A percentile compares a stretch with the other conserved stretches of the same genome.
Evolutionary conservation across 1,140 invertebrate genomes (phyloP).

Genomic region (Mamestra configurata): DNA sequence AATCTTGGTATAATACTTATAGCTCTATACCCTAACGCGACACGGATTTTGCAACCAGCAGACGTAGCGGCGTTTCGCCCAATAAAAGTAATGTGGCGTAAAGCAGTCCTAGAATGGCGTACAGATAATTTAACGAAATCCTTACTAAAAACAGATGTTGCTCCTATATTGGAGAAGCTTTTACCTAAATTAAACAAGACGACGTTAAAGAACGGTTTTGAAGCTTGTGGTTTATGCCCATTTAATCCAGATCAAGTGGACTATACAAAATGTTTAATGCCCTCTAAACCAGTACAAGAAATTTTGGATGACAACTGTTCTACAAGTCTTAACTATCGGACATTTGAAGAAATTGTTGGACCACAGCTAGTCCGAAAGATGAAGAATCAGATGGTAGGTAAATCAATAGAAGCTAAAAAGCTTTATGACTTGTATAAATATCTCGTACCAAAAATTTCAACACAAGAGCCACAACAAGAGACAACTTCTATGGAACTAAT

Average conservation of each 20-base stretch:
- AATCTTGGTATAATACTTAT: slow-evolving; percentile 66
- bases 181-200: slow-evolving; percentile 19
- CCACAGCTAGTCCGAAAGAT: slow-evolving; percentile 32
- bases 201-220: slow-evolving; percentile 49
- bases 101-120: slow-evolving; percentile 60
- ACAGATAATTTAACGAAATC: slow-evolving; percentile 40
- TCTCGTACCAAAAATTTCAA: slow-evolving; percentile 41
- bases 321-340: slow-evolving; percentile 35
- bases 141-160: slow-evolving; percentile 58
- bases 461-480: background rate
- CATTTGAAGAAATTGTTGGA: slow-evolving; percentile 47
- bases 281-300: slow-evolving; percentile 22
- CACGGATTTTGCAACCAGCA: slow-evolving; percentile 69
- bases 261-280: slow-evolving; percentile 63
- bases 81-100: slow-evolving; percentile 68
- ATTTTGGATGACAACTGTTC: slow-evolving; percentile 31
- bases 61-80: slow-evolving; percentile 72
- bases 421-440: slow-evolving; percentile 39
- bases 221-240: slow-evolving; percentile 43
- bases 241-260: slow-evolving; percentile 49
- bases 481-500: slow-evolving; percentile 37
- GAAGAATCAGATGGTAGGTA: slow-evolving; percentile 34
- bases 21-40: slow-evolving; percentile 71
- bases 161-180: slow-evolving; percentile 53
- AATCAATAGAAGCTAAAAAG: no score